Base-by-base conservation (phyloP, 2,113 vertebrate genomes). In the Centropristis striata region DNA sequence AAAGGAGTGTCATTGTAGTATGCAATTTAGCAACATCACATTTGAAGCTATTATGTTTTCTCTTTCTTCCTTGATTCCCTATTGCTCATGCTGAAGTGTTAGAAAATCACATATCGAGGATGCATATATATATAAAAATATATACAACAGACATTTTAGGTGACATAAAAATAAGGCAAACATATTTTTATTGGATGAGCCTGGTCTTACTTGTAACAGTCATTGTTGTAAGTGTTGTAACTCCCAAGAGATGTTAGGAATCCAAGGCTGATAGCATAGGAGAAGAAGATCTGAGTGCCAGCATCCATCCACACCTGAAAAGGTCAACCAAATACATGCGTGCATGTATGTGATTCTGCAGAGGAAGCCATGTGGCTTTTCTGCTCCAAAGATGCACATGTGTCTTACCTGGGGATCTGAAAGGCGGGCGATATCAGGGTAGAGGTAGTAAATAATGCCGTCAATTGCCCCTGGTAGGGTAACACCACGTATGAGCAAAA, bases 251-350 rank as follows among this genome's bases (percentile, higher is more conserved):
- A 97, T 0, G 97, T 97, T 57, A 98, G 95, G 46, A 97, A 96
- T 0, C 97, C 96, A 86, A 98, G 91, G 60, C 96, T 96, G 0
- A 98, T 95, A 71, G 96, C 96, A 0, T 98, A 98, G 51, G 97
- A 98, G 86, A 97, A 98, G 94, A 97, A 97, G 74, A 98, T 96
- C 93, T 97, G 97, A 69, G 97, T 97, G 37, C 97, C 97, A 0
- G 97, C 96, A 4, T 98, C 97, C 50, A 98, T 97, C 97, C 97
- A 98, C 51, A 97, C 96, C 97, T 97, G 63, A 44, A 65, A 49
- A 55, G 7, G 27, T 50, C 5, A 49, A 44, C 69, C 20, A 83
- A 49, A 37, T 8, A 0, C 0, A 36, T 32, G 32, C 6, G 28
- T 32, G 3, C 28, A 11, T 42, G 7, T n/a, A 12, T 13, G 23